Evolutionary conservation across 2,113 vertebrate species (phyloP).

Genomic region (Centropristis striata): DNA sequence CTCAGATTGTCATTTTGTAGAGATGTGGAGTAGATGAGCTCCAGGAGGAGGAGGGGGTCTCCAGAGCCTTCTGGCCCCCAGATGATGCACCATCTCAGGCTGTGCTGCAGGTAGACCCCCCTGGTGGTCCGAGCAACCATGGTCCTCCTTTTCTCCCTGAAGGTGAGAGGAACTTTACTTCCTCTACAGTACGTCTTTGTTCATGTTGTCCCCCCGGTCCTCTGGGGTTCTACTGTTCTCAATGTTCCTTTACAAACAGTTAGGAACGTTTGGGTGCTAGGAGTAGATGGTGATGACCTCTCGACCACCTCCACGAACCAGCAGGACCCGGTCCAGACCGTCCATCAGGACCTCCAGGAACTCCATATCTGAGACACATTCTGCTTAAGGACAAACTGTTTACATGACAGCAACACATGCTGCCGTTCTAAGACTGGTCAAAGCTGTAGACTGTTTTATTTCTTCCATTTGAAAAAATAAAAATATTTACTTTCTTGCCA

Average conservation of each 20-base stretch:
- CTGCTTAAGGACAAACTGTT: conserved; percentile 79
- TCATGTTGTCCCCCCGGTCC: not conserved
- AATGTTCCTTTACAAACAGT: not conserved
- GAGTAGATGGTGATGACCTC: conserved; percentile 99
- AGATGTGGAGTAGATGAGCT: not conserved
- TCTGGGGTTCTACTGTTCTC: not conserved
- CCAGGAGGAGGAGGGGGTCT: not conserved
- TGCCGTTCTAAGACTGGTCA: too few relatives aligned
- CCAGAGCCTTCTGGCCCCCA: not conserved
- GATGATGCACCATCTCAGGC: not conserved
- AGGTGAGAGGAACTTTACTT: not conserved
- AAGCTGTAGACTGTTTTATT: too few relatives aligned
- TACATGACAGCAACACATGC: not conserved
- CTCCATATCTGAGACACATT: conserved; percentile 91
- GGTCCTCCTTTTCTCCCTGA: not conserved
- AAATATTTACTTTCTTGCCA: not conserved
- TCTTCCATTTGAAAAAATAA: not conserved
- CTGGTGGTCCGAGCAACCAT: not conserved
- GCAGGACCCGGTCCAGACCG: conserved; percentile 90
- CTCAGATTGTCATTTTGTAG: not conserved
- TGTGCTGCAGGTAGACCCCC: conserved; percentile 3
- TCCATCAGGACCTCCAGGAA: conserved; percentile 96
- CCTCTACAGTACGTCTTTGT: not conserved
- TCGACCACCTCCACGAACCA: conserved; percentile 94
- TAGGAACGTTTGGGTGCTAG: conserved; percentile 67